Conservation (phyloP, 2,888 invertebrate genomes). For the Brachyopa scutellaris region DNA sequence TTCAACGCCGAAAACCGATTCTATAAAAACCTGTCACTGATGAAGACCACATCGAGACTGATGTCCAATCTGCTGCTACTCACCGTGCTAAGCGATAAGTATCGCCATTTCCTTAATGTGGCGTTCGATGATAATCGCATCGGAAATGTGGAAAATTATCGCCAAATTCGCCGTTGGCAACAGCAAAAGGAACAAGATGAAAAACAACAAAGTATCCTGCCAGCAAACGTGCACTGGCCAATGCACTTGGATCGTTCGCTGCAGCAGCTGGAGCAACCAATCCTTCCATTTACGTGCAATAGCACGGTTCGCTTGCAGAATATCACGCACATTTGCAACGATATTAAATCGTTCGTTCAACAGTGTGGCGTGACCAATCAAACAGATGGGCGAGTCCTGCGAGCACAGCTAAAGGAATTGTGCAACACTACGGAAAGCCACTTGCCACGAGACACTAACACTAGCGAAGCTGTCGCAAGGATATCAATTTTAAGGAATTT, state of each 20-base stretch:
- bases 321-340: conserved; percentile 40
- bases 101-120: conserved; percentile 80
- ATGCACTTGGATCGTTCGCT: conserved; percentile 75
- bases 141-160: conserved; percentile 78
- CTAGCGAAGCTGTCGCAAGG: conserved; percentile 9
- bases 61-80: conserved; percentile 80
- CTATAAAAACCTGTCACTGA: conserved; percentile 79
- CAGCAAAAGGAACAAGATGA: conserved; percentile 28
- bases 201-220: conserved; percentile 28
- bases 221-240: conserved; percentile 73
- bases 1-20: conserved; percentile 80
- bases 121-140: conserved; percentile 78
- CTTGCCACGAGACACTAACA: conserved; percentile 8
- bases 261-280: conserved; percentile 54
- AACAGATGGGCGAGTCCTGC: conserved; percentile 26
- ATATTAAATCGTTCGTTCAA: conserved; percentile 37
- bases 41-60: conserved; percentile 75
- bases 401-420: conserved; percentile 32
- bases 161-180: conserved; percentile 74
- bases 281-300: conserved; percentile 19
- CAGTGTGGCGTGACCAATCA: conserved; percentile 26
- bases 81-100: conserved; percentile 81
- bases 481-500: conserved; percentile 77
- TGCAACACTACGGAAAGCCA: conserved; percentile 36
- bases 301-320: conserved; percentile 3